Evolutionary conservation across 2,113 vertebrate species (phyloP), one percentile per base, ranked within the genome.

Genomic region (Uropsilus gracilis): DNA sequence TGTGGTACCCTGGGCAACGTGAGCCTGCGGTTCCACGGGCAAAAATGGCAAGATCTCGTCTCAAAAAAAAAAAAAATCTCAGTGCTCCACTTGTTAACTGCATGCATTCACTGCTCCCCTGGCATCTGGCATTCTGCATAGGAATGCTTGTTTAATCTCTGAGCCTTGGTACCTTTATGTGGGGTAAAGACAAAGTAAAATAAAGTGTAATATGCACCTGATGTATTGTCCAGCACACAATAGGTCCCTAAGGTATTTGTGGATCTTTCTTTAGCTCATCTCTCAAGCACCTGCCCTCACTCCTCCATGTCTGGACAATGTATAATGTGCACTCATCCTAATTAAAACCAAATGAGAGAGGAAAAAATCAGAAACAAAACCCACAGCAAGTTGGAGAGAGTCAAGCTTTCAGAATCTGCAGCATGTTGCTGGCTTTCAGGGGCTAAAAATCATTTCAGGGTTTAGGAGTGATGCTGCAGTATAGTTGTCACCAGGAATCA

Each of bases 331-430:
- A 53, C 30, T 90, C 30, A 44, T 37, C 2, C 1, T 8, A 63
- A 76, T 57, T 72, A 73, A 88, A 28, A 55, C 37, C 44, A n/a
- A 32, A 86, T 61, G 17, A 13, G 64, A 96, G 69, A 24, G 32
- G 32, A 96, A 22, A 59, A 7, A 48, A 2, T 53, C 18, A 73
- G 46, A 76, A 90, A 34, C 32, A 59, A 76, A 32, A 24, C 30
- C 46, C 44, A 90, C 11, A 8, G 50, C 39, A 37, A 71, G 22
- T 3, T 44, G 34, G 57, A 78, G 42, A 68, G 39, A 30, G 13
- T 14, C 66, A 34, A n/a, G n/a, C 55, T 64, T 20, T 42, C 14
- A 28, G 68, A 13, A 37, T 44, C 63, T 18, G 5, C 14, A 4
- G 50, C 12, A 59, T 37, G 16, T 0, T 68, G 55, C 32, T 68